Evolutionary conservation across 2,113 vertebrate genomes (phyloP).

Genomic region (Macrotis lagotis): DNA sequence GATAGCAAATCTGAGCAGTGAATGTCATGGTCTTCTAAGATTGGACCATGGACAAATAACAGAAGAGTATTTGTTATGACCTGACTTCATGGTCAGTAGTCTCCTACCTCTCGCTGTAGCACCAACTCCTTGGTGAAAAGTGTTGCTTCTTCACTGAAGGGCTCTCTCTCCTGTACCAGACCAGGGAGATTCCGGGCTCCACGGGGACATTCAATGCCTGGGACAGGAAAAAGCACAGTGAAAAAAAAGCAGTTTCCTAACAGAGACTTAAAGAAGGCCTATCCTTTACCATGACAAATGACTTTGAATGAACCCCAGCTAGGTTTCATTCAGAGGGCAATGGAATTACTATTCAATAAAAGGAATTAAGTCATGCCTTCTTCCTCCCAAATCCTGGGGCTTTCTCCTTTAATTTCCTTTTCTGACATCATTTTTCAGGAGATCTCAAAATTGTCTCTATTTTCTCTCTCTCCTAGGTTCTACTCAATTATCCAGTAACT

Average conservation of each 20-base stretch:
- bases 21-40: not conserved
- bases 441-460: not conserved
- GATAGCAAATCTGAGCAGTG: not conserved
- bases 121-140: slow-evolving; percentile 98
- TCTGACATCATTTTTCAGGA: not conserved
- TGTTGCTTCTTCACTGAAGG: slow-evolving; percentile 96
- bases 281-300: not conserved
- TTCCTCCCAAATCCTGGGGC: not conserved
- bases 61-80: not conserved
- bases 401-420: not conserved
- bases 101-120: slow-evolving; percentile 94
- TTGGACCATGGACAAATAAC: not conserved
- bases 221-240: slow-evolving; percentile 51
- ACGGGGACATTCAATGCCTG: slow-evolving; percentile 97
- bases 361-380: not conserved
- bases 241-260: not conserved
- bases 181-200: slow-evolving; percentile 92
- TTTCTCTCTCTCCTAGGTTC: not conserved
- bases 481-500: not conserved
- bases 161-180: slow-evolving; percentile 92
- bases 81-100: not conserved
- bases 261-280: not conserved
- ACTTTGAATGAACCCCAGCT: not conserved
- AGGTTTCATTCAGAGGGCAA: not conserved
- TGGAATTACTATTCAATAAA: not conserved